Evolutionary conservation across 2,888 invertebrate genomes (phyloP).

Genomic region (Bursaphelenchus okinawaensis): DNA sequence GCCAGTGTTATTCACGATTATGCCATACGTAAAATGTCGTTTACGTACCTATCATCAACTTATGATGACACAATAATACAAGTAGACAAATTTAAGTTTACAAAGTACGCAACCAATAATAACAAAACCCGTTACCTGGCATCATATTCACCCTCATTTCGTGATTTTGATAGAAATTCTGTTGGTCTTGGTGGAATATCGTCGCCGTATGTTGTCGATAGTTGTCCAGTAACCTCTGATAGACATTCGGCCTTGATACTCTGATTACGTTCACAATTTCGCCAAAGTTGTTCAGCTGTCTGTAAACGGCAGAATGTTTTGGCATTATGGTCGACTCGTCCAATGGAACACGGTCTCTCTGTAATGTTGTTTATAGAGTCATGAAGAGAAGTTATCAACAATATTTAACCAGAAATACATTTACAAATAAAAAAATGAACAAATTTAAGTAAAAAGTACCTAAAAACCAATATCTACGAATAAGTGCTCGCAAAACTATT

Average conservation of each 20-base stretch:
- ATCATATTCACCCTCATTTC: not conserved
- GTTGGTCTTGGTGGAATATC: constrained; percentile 4
- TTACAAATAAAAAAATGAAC: too few relatives aligned
- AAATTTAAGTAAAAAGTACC: too few relatives aligned
- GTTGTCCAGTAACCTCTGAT: not conserved
- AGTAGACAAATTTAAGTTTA: too few relatives aligned
- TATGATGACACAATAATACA: too few relatives aligned
- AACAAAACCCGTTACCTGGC: too few relatives aligned
- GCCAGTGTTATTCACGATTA: too few relatives aligned
- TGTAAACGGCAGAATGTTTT: constrained; percentile 64
- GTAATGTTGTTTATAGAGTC: too few relatives aligned
- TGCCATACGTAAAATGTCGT: too few relatives aligned
- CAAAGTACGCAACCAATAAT: too few relatives aligned
- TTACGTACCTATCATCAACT: too few relatives aligned
- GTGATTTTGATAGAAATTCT: constrained; percentile 3
- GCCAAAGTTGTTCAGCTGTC: not conserved
- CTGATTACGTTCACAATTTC: constrained; percentile 3
- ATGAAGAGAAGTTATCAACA: too few relatives aligned
- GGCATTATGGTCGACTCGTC: constrained; percentile 66
- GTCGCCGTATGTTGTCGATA: constrained; percentile 5
- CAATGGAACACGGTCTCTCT: not conserved
- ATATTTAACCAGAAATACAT: not conserved
- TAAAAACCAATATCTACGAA: too few relatives aligned
- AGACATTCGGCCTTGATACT: constrained; percentile 8
- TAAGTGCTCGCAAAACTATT: constrained; percentile 40